These are phyloP conservation scores for Oryzias javanicus DNA, from an alignment of 2,113 vertebrate genomes.

Conservation along the genomic window DNA sequence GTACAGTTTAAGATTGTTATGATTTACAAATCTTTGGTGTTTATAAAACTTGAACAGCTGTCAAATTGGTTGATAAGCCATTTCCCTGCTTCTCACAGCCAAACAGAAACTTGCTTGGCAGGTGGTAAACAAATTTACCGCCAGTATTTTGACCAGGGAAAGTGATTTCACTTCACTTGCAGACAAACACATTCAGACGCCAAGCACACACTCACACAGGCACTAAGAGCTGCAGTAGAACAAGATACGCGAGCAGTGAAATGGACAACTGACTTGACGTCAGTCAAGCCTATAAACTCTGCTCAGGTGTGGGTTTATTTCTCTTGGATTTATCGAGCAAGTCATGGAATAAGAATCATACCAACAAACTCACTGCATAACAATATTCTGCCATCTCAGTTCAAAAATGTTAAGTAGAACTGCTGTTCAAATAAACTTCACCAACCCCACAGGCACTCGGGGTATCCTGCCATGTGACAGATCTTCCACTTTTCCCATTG, in stretches of 20 bases:
- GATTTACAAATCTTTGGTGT: neutral
- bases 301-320: conserved; percentile 78
- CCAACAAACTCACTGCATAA: conserved; percentile 58
- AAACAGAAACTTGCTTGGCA: conserved; percentile 11
- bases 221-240: conserved; percentile 12
- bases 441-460: conserved; percentile 49
- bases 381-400: conserved; percentile 67
- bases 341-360: conserved; percentile 73
- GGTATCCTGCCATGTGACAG: conserved; percentile 49
- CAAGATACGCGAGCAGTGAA: conserved; percentile 44
- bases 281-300: conserved; percentile 66
- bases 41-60: neutral
- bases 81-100: neutral
- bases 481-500: conserved; percentile 25
- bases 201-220: conserved; percentile 6
- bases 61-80: neutral
- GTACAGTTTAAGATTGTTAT: too few species aligned
- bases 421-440: conserved; percentile 77
- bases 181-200: conserved; percentile 19
- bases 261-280: conserved; percentile 70
- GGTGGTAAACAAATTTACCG: conserved; percentile 1
- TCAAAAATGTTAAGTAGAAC: conserved; percentile 68
- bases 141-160: neutral
- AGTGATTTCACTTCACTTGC: conserved; percentile 13
- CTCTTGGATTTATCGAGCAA: conserved; percentile 72